phyloP scores from a whole-genome alignment of 2,888 invertebrate genomes.

The Eugnorisma glareosa region DNA sequence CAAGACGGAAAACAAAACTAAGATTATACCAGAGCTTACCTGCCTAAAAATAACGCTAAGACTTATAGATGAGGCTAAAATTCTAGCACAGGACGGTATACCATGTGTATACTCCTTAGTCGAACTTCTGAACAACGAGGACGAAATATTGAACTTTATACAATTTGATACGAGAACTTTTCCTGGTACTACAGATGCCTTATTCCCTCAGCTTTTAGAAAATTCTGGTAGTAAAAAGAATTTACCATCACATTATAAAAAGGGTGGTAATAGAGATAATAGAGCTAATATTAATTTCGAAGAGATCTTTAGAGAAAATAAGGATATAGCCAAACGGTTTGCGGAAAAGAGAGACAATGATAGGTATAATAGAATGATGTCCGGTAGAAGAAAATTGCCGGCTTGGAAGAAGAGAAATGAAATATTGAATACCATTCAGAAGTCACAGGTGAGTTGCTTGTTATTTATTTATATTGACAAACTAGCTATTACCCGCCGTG shows the following conservation, averaged over 20 bases:
- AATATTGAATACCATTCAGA: constrained; percentile 92
- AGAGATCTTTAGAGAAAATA: constrained; percentile 91
- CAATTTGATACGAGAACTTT: constrained; percentile 89
- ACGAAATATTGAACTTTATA: constrained; percentile 91
- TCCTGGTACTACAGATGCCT: constrained; percentile 89
- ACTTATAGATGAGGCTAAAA: constrained; percentile 92
- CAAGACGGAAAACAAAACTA: constrained; percentile 90
- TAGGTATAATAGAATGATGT: constrained; percentile 92
- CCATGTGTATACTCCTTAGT: constrained; percentile 93
- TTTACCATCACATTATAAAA: constrained; percentile 92
- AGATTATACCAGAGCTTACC: constrained; percentile 91
- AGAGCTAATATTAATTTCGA: constrained; percentile 88
- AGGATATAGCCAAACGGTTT: constrained; percentile 91
- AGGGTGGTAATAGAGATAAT: constrained; percentile 90
- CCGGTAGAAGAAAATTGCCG: constrained; percentile 92
- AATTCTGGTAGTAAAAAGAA: constrained; percentile 74
- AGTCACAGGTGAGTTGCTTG: constrained; percentile 87
- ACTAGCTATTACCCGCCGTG: no score
- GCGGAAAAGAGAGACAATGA: constrained; percentile 90
- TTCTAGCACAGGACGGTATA: constrained; percentile 92
- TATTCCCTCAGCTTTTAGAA: constrained; percentile 91
- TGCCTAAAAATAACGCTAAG: constrained; percentile 92
- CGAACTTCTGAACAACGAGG: constrained; percentile 93
- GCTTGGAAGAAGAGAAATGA: constrained; percentile 93
- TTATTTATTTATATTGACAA: neutral